Base-by-base conservation (phyloP, 2,113 vertebrate species). In the Centrocercus urophasianus region DNA sequence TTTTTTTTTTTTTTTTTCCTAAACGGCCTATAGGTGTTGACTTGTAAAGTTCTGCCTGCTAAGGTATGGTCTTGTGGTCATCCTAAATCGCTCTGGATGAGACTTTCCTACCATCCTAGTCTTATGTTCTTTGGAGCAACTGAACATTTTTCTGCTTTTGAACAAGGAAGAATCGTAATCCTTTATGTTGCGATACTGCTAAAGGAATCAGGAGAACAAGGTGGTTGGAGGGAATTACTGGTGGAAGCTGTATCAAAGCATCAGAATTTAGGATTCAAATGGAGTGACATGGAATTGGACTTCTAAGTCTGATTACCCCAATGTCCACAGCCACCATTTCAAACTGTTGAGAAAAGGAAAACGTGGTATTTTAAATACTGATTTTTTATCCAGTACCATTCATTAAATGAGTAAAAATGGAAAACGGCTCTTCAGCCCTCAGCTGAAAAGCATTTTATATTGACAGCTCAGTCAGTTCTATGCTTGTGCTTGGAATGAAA, bases 371-470 rank as follows among this genome's bases (percentile, higher is more conserved):
- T 94, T 60, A 91, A 86, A 50, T 18, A n/a, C 45, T 40, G 54
- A 71, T 54, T 28, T 64, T 93, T 81, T 59, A 90, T 93, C 65
- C 12, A 12, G 42, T 73, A 63, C 48, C 34, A 89, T 93, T 91
- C 77, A 88, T 95, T 81, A 90, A 86, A 69, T 90, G 54, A 72
- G 42, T 86, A 70, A 91, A 93, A 91, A 84, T 78, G 59, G 70
- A 90, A 94, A 93, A 86, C 86, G 83, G 67, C 59, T 88, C 52
- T 90, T 93, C 88, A 84, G 61, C 61, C 65, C n/a, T 95, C 61
- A 80, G 61, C n/a, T 90, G 93, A 80, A 88, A 90, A 80, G 50
- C 36, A 2, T 75, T 36, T 90, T 78, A 81, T 82, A 95, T 77
- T 80, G 79, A 86, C 87, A 93, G 75, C 60, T 87, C 72, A 73